Conservation (phyloP, 2,888 invertebrate genomes). For the Stenodera caucasica region DNA sequence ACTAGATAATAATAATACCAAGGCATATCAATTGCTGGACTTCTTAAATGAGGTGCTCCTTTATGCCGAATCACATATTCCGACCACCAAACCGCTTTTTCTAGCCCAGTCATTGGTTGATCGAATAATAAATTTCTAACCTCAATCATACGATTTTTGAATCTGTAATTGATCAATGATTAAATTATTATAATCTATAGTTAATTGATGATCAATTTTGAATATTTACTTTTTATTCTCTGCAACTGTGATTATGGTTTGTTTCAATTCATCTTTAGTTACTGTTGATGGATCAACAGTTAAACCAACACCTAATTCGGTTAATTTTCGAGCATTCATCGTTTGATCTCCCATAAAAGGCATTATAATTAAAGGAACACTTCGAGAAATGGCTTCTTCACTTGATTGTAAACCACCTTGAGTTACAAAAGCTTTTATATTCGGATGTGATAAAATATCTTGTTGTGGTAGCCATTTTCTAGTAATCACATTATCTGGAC, state of each 20-base stretch:
- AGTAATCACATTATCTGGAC: constrained; percentile 30
- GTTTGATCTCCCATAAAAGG: constrained; percentile 26
- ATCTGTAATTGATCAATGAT: constrained; percentile 17
- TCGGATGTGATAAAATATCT: constrained; percentile 30
- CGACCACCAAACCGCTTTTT: constrained; percentile 60
- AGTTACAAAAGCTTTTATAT: constrained; percentile 22
- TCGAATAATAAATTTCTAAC: constrained; percentile 49
- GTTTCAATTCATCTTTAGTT: constrained; percentile 11
- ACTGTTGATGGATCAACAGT: background rate
- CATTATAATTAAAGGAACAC: constrained; percentile 18
- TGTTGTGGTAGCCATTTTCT: constrained; percentile 39
- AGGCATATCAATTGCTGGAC: constrained; percentile 53
- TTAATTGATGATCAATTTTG: too few relatives aligned
- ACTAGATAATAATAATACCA: constrained; percentile 55
- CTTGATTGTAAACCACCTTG: constrained; percentile 22
- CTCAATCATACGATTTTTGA: constrained; percentile 32
- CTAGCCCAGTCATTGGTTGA: constrained; percentile 51
- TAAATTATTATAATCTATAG: background rate
- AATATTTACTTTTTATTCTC: constrained; percentile 6
- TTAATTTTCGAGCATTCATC: constrained; percentile 19
- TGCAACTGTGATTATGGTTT: constrained; percentile 11
- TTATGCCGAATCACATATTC: constrained; percentile 59
- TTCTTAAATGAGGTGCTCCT: constrained; percentile 56
- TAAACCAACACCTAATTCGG: constrained; percentile 10
- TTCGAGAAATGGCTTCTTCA: constrained; percentile 19